phyloP scores from a whole-genome alignment of 2,888 invertebrate species.

The Heliconius aoede region DNA sequence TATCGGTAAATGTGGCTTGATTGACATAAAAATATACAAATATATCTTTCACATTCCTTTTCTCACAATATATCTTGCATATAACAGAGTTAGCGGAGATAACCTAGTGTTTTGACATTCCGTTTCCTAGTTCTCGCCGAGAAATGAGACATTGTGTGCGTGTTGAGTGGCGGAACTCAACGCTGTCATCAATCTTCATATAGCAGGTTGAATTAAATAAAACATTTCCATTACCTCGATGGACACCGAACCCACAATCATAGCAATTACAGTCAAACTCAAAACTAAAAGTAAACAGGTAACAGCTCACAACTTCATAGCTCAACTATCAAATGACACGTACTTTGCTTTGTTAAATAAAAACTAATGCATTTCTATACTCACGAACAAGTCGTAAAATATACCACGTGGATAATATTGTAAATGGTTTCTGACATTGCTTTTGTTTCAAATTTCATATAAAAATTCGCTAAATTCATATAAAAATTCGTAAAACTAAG shows the following conservation, averaged over 20 bases:
- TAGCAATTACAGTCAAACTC: background rate
- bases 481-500: too few relatives aligned
- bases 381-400: slow-evolving; percentile 15
- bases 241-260: background rate
- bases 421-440: background rate
- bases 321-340: slow-evolving; percentile 9
- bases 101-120: background rate
- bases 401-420: slow-evolving; percentile 2
- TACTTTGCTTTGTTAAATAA: background rate
- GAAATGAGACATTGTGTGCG: background rate
- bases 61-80: too few relatives aligned
- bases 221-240: too few relatives aligned
- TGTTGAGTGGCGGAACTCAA: background rate
- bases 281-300: background rate
- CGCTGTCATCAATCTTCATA: background rate
- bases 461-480: too few relatives aligned
- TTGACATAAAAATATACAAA: too few relatives aligned
- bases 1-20: background rate
- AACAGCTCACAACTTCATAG: background rate
- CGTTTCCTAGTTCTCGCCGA: background rate
- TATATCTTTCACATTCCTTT: too few relatives aligned
- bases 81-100: too few relatives aligned
- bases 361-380: background rate
- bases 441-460: too few relatives aligned
- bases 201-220: background rate